Evolutionary conservation across 2,113 vertebrate species (phyloP).

Genomic region (Hystrix cristata): DNA sequence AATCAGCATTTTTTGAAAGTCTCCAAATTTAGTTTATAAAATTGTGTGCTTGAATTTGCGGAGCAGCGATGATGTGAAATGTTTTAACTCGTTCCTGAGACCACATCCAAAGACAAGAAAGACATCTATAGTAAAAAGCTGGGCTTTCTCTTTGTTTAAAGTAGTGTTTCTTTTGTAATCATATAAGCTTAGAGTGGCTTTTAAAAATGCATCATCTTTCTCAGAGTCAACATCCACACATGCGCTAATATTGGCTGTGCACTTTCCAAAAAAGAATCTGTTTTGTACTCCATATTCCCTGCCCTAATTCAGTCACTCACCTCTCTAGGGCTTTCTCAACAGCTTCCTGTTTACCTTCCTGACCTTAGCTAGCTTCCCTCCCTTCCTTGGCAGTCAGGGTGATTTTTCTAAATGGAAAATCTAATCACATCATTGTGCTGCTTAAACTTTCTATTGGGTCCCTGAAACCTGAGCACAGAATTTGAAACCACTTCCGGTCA

Average conservation of each 20-base stretch:
- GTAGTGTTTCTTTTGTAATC: background rate
- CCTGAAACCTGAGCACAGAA: background rate
- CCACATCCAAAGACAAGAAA: slow-evolving; percentile 1
- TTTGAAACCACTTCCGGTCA: background rate
- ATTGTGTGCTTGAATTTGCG: slow-evolving; percentile 23
- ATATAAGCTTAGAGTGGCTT: background rate
- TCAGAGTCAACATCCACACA: background rate
- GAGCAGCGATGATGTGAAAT: background rate
- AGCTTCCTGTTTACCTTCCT: background rate
- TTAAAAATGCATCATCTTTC: background rate
- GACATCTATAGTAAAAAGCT: background rate
- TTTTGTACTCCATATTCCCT: background rate
- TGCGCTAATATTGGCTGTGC: background rate
- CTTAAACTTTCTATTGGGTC: background rate
- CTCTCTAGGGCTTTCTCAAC: background rate
- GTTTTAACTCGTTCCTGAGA: slow-evolving; percentile 33
- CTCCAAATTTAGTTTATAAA: slow-evolving; percentile 60
- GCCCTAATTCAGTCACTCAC: background rate
- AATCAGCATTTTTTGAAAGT: slow-evolving; percentile 57
- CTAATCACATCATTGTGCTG: background rate
- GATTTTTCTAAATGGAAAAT: background rate
- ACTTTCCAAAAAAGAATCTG: background rate
- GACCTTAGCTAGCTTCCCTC: background rate
- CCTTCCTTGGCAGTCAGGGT: background rate
- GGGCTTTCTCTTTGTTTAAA: slow-evolving; percentile 21